Base-by-base conservation (phyloP, 2,797 vertebrate species). In the Acridotheres tristis region DNA sequence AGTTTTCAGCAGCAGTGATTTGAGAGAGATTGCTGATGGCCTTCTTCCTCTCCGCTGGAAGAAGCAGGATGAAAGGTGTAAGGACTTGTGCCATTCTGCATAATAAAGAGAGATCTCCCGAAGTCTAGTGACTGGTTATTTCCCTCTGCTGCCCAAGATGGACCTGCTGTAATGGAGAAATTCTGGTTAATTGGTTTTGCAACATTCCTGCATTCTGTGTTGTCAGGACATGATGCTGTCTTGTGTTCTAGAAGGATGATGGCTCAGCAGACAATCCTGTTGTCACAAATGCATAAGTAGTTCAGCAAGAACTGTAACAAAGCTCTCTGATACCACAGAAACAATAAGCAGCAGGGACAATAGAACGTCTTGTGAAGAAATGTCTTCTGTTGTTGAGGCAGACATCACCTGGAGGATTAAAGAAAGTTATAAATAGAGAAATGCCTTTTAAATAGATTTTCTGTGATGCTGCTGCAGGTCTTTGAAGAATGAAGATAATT, bases 1-100 rank as follows among this genome's bases (percentile, higher is more conserved):
- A 95, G 71, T 94, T 96, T 92, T 85, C 88, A 94, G 84, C 93
- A 89, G 81, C 92, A 96, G 59, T 89, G 94, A 83, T 80, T 66
- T 97, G 72, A 85, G 68, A 93, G 72, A 82, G 32, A 85, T 72
- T 96, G 91, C 91, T 91, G 85, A 85, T 95, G 92, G 54, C 81
- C 89, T 93, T 95, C 90, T 95, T 94, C 82, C 95, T 89, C 73
- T 40, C 22, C 26, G 13, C 82, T 91, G 93, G 94, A 95, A 96
- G 94, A 66, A 92, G 92, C 85, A 75, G 76, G 36, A 94, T 90
- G 85, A 78, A 92, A 88, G n/a, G 91, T 92, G 65, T 92, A 81
- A 96, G 82, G 66, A 92, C 79, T 92, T 85, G 61, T 80, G 50
- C 90, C 90, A 14, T 88, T 88, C 95, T 62, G 13, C 85, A 21